phyloP scores from a whole-genome alignment of 2,797 vertebrate genomes.

The Avahi laniger region DNA sequence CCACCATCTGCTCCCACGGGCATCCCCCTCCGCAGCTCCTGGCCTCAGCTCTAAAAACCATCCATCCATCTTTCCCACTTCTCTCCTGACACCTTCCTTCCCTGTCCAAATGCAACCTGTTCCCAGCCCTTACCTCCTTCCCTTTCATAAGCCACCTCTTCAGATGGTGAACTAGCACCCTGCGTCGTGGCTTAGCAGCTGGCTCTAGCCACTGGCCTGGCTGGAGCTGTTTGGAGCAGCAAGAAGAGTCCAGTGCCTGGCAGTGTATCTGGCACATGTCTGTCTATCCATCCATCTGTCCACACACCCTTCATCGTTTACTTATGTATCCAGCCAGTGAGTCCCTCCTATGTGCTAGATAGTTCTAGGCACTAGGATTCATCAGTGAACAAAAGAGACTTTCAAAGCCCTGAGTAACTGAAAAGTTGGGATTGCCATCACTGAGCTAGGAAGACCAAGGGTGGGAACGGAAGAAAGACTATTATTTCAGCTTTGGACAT shows the following conservation, averaged over 20 bases:
- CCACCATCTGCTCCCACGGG: constrained; percentile 89
- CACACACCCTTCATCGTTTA: not conserved
- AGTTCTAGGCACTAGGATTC: not conserved
- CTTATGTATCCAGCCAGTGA: not conserved
- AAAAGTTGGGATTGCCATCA: not conserved
- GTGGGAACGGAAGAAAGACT: not conserved
- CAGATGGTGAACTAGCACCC: not conserved
- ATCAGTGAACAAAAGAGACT: not conserved
- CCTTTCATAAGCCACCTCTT: constrained; percentile 56
- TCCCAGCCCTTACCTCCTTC: not conserved
- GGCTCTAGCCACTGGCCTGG: not conserved
- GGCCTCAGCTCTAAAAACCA: not conserved
- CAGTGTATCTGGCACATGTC: not conserved
- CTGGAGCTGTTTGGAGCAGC: not conserved
- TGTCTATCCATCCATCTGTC: not conserved
- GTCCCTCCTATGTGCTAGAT: not conserved
- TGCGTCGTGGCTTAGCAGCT: not conserved
- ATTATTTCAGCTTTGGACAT: not conserved
- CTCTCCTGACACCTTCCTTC: constrained; percentile 45
- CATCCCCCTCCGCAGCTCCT: constrained; percentile 45
- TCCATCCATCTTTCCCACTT: constrained; percentile 67
- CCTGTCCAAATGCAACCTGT: not conserved
- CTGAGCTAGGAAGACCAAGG: not conserved
- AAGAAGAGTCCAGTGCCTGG: not conserved
- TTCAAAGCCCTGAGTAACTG: not conserved